These are phyloP conservation scores for Esox niger DNA, from an alignment of 2,113 vertebrate genomes.

Conservation along the genomic window DNA sequence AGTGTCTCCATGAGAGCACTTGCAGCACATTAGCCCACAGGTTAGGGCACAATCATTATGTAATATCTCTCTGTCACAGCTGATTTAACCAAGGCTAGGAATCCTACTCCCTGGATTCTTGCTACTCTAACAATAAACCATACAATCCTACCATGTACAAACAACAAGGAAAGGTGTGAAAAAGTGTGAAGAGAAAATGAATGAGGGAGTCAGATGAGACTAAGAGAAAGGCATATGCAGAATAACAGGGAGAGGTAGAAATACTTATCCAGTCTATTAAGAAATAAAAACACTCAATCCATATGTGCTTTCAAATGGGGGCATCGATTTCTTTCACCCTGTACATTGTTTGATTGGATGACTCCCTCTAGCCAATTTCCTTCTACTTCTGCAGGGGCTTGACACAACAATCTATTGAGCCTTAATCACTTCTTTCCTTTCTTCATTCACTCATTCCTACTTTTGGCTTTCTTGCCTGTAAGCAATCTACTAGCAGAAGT, in stretches of 20 bases:
- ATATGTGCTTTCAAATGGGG: background rate
- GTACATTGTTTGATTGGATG: background rate
- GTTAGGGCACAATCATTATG: slow-evolving; percentile 39
- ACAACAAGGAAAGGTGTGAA: background rate
- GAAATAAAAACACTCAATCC: slow-evolving; percentile 27
- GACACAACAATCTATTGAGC: slow-evolving; percentile 12
- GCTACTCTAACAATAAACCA: background rate
- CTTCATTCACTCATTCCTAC: background rate
- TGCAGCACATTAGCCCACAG: slow-evolving; percentile 39
- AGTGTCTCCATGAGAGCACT: slow-evolving; percentile 23
- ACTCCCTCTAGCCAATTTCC: background rate
- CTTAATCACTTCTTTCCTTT: slow-evolving; percentile 4
- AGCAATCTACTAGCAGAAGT: slow-evolving; percentile 17
- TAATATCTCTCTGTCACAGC: slow-evolving; percentile 54
- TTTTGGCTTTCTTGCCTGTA: slow-evolving; percentile 16
- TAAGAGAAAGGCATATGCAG: background rate
- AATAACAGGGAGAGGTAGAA: background rate
- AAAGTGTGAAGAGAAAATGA: background rate
- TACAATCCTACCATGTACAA: background rate
- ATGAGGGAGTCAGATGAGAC: background rate
- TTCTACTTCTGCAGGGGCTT: background rate
- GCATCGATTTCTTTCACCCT: slow-evolving; percentile 25
- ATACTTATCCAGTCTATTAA: background rate
- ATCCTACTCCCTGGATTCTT: background rate
- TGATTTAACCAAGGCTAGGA: slow-evolving; percentile 36